Evolutionary conservation across 92 coral and sea anemone genomes (phyloP).

Genomic region (Umimayanthus kanabou): DNA sequence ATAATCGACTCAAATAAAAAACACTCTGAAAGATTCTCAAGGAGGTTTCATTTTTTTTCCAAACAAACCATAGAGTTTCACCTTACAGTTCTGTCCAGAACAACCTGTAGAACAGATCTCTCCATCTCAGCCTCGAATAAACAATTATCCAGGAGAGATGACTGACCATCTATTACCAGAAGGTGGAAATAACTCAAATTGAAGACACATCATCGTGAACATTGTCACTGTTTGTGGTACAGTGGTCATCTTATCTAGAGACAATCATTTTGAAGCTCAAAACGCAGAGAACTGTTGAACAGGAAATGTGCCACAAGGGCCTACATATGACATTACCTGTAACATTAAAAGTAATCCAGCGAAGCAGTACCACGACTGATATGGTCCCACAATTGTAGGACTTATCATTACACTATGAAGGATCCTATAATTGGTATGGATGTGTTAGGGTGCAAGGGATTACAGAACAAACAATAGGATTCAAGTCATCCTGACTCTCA

Average conservation of each 20-base stretch:
- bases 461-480: background rate
- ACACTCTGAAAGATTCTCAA: background rate
- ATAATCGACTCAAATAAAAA: background rate
- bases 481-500: background rate
- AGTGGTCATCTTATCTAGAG: background rate
- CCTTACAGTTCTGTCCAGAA: background rate
- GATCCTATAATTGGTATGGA: constrained; percentile 42
- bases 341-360: constrained; percentile 40
- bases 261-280: background rate
- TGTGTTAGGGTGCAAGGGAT: constrained; percentile 35
- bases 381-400: constrained; percentile 36
- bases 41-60: background rate
- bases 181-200: background rate
- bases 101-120: constrained; percentile 36
- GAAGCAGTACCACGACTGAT: constrained; percentile 46
- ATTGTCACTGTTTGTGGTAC: background rate
- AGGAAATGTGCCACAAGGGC: background rate
- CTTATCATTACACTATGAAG: constrained; percentile 37
- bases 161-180: background rate
- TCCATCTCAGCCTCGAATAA: constrained; percentile 9
- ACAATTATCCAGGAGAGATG: background rate
- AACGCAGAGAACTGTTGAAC: constrained; percentile 11
- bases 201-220: background rate
- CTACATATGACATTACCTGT: constrained; percentile 29
- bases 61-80: constrained; percentile 19